Conservation (phyloP, 2,888 invertebrate genomes). For the Dryocosmus kuriphilus region DNA sequence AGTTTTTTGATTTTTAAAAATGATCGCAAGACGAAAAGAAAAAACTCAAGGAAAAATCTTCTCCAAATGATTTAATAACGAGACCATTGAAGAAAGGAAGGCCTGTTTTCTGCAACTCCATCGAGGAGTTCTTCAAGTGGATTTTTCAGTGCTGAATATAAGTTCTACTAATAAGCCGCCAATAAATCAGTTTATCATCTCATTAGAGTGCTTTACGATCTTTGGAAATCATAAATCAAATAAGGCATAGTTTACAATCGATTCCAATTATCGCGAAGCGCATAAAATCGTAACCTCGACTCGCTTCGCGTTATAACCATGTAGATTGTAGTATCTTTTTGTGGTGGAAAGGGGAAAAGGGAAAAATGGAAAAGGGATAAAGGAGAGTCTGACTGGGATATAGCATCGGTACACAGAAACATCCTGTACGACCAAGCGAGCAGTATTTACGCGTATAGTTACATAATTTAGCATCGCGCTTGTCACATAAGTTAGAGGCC, state of each 20-base stretch:
- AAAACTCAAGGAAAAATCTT: too few species aligned
- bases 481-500: conserved; percentile 70
- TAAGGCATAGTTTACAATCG: conserved; percentile 29
- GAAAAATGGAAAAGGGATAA: conserved; percentile 42
- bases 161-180: not conserved
- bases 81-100: too few species aligned
- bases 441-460: conserved; percentile 70
- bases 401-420: conserved; percentile 67
- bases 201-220: conserved; percentile 16
- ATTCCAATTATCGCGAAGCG: conserved; percentile 33
- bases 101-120: too few species aligned
- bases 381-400: conserved; percentile 60
- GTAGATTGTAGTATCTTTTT: conserved; percentile 14
- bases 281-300: conserved; percentile 24
- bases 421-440: conserved; percentile 62
- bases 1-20: too few species aligned
- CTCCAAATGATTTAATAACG: too few species aligned
- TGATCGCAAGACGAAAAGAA: too few species aligned
- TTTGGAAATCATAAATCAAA: conserved; percentile 18
- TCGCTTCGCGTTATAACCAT: conserved; percentile 22
- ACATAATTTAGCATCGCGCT: conserved; percentile 71
- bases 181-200: conserved; percentile 19
- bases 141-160: not conserved
- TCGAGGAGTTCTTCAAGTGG: too few species aligned
- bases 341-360: conserved; percentile 13